Evolutionary conservation across 2,113 vertebrate genomes (phyloP), one percentile per base, ranked within the genome.

Genomic region (Craseonycteris thonglongyai): DNA sequence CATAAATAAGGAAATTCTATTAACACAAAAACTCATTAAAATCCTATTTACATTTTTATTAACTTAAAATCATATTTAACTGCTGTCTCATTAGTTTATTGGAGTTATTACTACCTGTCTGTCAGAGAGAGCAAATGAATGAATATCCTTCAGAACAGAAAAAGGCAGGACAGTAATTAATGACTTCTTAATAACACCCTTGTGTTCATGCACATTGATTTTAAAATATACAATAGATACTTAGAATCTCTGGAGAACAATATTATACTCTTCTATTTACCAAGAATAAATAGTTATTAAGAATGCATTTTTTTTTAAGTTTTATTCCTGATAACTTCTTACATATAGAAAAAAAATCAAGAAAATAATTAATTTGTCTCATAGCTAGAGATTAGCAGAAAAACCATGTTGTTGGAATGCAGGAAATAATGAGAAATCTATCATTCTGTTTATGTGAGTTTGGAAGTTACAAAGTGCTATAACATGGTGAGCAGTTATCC

Each of bases 1-100:
- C 35, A 38, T 86, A 38, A 83, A n/a, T 24, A 59, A 40, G 38
- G 28, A 87, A 66, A 95, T 21, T 87, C 30, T 47, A 83, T 94
- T 93, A 95, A 28, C 40, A 47, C 7, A 91, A 76, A 78, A 90
- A 75, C 42, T 94, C 90, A 93, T 97, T 97, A 95, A 94, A 94
- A 95, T 51, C 59, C 83, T 91, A 84, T 96, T 94, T 90, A 97
- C 16, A 75, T 19, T 95, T 94, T 87, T 78, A 90, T 76, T 96
- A 94, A 89, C 89, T 83, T 89, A 96, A 93, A 94, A 94, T 89
- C 59, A 72, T 96, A 96, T 94, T 94, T 96, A 95, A 93, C 54
- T 76, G 69, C 71, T 95, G 80, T 76, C 80, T 95, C 87, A 96
- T 97, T 96, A 97, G 59, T 11, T 90, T 92, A 94, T 75, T 96